phyloP scores from a whole-genome alignment of 2,797 vertebrate genomes.

The Lepilemur septentrionalis region DNA sequence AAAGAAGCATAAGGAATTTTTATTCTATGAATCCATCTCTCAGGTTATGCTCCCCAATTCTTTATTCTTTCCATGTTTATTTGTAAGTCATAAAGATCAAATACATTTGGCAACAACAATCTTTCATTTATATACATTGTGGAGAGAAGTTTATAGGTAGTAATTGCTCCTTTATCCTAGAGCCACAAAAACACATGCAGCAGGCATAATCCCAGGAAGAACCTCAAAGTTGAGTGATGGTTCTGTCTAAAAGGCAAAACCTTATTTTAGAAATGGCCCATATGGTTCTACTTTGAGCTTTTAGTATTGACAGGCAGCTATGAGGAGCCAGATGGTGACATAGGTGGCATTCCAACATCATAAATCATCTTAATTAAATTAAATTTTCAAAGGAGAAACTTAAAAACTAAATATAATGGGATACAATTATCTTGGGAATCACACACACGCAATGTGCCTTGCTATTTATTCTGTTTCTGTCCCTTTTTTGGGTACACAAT shows the following conservation, averaged over 20 bases:
- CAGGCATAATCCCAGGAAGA: background rate
- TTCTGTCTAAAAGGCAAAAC: conserved; percentile 27
- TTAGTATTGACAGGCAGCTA: conserved; percentile 4
- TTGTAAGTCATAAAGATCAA: background rate
- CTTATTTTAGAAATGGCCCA: conserved; percentile 52
- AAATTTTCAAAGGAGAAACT: conserved; percentile 12
- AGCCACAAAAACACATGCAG: background rate
- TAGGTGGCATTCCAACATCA: conserved; percentile 26
- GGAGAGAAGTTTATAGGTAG: background rate
- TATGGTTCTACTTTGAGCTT: conserved; percentile 25
- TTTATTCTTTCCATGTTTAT: background rate
- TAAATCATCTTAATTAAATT: conserved; percentile 52
- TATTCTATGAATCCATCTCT: background rate
- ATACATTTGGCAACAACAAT: background rate
- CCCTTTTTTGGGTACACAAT: background rate
- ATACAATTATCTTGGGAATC: conserved; percentile 26
- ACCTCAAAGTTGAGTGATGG: background rate
- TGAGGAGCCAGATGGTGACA: conserved; percentile 20
- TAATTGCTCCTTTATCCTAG: background rate
- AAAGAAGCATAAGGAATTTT: background rate
- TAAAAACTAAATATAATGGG: conserved; percentile 12
- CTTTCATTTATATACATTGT: background rate
- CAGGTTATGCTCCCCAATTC: background rate
- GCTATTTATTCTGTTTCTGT: conserved; percentile 10
- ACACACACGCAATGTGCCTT: background rate